Evolutionary conservation across 2,113 vertebrate species (phyloP).

Genomic region (Halichoerus grypus): DNA sequence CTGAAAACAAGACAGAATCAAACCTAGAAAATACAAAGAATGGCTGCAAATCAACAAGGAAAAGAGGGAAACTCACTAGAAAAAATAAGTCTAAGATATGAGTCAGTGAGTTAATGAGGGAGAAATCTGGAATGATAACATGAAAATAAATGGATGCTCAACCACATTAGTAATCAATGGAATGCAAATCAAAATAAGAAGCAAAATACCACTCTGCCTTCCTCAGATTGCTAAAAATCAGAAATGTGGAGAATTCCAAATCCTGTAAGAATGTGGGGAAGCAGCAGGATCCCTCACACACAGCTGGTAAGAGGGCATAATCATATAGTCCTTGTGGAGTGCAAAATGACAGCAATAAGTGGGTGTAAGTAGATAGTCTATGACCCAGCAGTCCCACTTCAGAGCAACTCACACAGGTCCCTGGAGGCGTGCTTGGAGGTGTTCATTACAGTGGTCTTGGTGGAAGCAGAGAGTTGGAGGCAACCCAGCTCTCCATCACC

Average conservation of each 20-base stretch:
- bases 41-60: conserved; percentile 26
- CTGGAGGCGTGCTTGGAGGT: background rate
- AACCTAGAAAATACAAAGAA: conserved; percentile 17
- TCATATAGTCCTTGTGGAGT: background rate
- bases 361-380: background rate
- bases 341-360: background rate
- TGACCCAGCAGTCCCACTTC: background rate
- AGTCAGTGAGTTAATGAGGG: background rate
- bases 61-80: background rate
- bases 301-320: background rate
- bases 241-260: background rate
- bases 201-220: background rate
- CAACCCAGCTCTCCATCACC: background rate
- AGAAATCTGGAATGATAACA: background rate
- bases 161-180: background rate
- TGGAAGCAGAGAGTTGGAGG: background rate
- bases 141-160: background rate
- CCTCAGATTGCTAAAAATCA: background rate
- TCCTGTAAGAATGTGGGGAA: background rate
- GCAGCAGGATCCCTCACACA: background rate
- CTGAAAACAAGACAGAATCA: conserved; percentile 22
- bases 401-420: background rate
- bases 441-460: background rate
- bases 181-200: conserved; percentile 49
- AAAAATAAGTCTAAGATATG: background rate